Evolutionary conservation across 1,140 invertebrate genomes (phyloP).

Genomic region (Drosophila pectinifera): DNA sequence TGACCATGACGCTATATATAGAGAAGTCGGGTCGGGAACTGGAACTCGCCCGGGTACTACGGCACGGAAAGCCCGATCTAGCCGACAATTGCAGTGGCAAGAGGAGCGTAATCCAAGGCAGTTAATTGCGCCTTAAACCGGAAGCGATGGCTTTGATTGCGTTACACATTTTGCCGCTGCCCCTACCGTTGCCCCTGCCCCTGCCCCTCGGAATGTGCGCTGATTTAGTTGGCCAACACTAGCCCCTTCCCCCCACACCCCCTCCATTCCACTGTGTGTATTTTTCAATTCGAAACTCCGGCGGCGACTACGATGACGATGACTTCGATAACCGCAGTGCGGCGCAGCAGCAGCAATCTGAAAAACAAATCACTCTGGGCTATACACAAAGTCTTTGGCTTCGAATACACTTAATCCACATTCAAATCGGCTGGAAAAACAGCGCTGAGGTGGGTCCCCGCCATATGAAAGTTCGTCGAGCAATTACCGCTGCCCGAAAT

Average conservation of each 20-base stretch:
- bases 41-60: conserved; percentile 18
- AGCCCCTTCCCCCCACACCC: background rate
- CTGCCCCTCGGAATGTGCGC: conserved; percentile 71
- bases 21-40: conserved; percentile 28
- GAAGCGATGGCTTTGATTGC: conserved; percentile 83
- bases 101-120: conserved; percentile 75
- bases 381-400: conserved; percentile 66
- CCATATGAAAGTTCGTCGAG: conserved; percentile 71
- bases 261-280: conserved; percentile 1
- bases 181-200: conserved; percentile 30
- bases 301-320: conserved; percentile 39
- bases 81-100: conserved; percentile 52
- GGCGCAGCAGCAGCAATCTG: conserved; percentile 72
- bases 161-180: conserved; percentile 75
- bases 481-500: conserved; percentile 78
- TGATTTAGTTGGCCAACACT: conserved; percentile 57
- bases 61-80: conserved; percentile 20
- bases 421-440: conserved; percentile 41
- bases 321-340: conserved; percentile 58
- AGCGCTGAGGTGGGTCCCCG: conserved; percentile 25
- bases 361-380: conserved; percentile 82
- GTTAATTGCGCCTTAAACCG: conserved; percentile 83
- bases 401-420: conserved; percentile 81
- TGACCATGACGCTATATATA: conserved; percentile 73
- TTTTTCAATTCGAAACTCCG: conserved; percentile 63